phyloP scores from a whole-genome alignment of 2,797 vertebrate genomes.

The Sebastes variabilis region DNA sequence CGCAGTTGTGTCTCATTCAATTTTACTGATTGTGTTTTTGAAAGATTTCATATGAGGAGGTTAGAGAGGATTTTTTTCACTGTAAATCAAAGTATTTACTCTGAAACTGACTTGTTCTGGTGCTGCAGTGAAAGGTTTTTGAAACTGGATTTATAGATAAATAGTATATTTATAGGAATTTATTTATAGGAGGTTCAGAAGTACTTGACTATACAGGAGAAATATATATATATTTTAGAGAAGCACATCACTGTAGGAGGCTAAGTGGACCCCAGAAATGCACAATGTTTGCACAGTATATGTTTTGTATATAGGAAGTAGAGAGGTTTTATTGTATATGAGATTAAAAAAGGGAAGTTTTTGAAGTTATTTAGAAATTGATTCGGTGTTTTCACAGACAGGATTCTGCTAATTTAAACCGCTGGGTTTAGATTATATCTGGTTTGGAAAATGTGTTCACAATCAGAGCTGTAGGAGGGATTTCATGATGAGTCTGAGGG shows the following conservation, averaged over 20 bases:
- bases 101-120: neutral
- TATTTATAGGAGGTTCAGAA: neutral
- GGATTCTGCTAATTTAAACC: neutral
- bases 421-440: neutral
- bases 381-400: neutral
- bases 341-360: fast-evolving
- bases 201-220: too few relatives aligned
- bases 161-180: neutral
- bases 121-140: neutral
- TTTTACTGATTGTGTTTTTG: neutral
- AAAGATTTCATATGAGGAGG: neutral
- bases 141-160: neutral
- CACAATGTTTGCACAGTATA: neutral
- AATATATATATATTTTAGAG: neutral
- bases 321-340: neutral
- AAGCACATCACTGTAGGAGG: neutral
- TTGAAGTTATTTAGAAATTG: neutral
- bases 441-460: neutral
- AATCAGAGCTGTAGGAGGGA: neutral
- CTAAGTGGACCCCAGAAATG: neutral
- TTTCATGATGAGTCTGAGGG: neutral
- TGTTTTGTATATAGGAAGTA: neutral
- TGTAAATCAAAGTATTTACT: neutral
- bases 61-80: neutral
- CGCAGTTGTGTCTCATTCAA: neutral